Conservation (phyloP, 2,888 invertebrate species). For the Rhagonycha lutea region DNA sequence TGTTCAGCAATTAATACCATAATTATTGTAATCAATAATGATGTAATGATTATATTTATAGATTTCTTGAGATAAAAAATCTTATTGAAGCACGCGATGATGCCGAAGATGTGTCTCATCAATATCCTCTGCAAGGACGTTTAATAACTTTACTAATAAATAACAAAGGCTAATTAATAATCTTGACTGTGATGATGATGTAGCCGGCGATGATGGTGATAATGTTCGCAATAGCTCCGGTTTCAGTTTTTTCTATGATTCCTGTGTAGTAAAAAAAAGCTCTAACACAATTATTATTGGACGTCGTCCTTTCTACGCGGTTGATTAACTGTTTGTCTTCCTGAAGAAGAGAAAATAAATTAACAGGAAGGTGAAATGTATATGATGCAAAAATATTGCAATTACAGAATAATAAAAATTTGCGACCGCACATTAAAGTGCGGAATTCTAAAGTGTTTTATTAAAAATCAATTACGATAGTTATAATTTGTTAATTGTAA, state of each 20-base stretch:
- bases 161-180: not conserved
- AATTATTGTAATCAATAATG: slow-evolving; percentile 27
- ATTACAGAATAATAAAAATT: not conserved
- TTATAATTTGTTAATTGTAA: not conserved
- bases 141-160: not conserved
- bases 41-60: slow-evolving; percentile 19
- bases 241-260: not conserved
- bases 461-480: not conserved
- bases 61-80: slow-evolving; percentile 17
- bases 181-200: not conserved
- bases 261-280: not conserved
- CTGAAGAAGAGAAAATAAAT: not conserved
- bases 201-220: not conserved
- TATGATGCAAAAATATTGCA: not conserved
- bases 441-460: not conserved
- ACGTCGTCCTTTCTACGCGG: not conserved
- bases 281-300: not conserved
- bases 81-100: slow-evolving; percentile 13
- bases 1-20: slow-evolving; percentile 20
- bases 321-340: not conserved
- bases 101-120: slow-evolving; percentile 20
- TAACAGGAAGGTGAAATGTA: not conserved
- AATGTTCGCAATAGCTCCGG: not conserved
- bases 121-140: slow-evolving; percentile 7
- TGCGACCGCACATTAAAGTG: not conserved